A percentile compares a stretch with the other conserved stretches of the same genome.
phyloP scores from a whole-genome alignment of 1,140 invertebrate species.

The Macrotrachela quadricornifera region DNA sequence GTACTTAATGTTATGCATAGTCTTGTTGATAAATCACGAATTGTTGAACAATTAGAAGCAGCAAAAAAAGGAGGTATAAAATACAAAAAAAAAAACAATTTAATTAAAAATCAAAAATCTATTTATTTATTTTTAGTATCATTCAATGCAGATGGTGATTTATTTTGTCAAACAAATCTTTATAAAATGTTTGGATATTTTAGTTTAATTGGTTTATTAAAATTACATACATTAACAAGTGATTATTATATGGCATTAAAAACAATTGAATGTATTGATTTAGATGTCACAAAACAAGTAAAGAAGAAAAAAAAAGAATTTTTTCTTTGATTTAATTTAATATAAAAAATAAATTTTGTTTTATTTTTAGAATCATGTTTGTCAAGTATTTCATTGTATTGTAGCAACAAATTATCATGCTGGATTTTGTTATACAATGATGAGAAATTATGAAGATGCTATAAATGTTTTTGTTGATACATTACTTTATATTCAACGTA shows the following conservation, averaged over 20 bases:
- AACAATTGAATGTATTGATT: slow-evolving; percentile 80
- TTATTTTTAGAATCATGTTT: slow-evolving; percentile 53
- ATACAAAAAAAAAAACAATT: no score
- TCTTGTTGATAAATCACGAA: slow-evolving; percentile 90
- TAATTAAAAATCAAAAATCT: no score
- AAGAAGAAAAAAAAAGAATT: no score
- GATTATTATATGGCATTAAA: slow-evolving; percentile 98
- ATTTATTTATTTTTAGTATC: no score
- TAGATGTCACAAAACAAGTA: slow-evolving; percentile 41
- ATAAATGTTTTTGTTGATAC: slow-evolving; percentile 91
- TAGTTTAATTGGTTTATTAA: slow-evolving; percentile 72
- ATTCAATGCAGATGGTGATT: slow-evolving; percentile 67
- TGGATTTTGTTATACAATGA: slow-evolving; percentile 99
- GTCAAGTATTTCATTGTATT: slow-evolving; percentile 88
- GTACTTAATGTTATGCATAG: slow-evolving; percentile 93
- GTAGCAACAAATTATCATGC: slow-evolving; percentile 98
- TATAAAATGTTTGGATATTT: slow-evolving; percentile 99
- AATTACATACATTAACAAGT: slow-evolving; percentile 81
- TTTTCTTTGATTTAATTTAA: not conserved
- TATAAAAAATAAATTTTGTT: not conserved
- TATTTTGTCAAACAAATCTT: slow-evolving; percentile 79
- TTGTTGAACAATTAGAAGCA: slow-evolving; percentile 83
- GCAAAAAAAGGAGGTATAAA: slow-evolving; percentile 15
- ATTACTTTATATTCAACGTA: slow-evolving; percentile 69
- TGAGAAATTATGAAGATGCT: slow-evolving; percentile 91